Evolutionary conservation across 1,140 invertebrate species (phyloP), one percentile per base, ranked within the genome.

Genomic region (Zaprionus davidi): DNA sequence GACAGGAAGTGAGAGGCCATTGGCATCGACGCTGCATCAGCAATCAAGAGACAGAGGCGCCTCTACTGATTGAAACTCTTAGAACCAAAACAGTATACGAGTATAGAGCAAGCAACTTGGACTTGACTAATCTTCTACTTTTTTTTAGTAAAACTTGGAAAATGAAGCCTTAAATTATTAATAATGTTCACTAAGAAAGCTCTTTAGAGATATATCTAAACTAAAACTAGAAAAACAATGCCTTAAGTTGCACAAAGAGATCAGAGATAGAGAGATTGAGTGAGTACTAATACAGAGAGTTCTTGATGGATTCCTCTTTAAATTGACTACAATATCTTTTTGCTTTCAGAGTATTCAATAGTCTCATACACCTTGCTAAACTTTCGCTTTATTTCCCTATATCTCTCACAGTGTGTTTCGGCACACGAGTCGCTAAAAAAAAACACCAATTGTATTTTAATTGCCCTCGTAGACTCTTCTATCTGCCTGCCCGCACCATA

Each of bases 381-480:
- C 17, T 20, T 12, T 58, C 15, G 24, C 24, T 56, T n/a, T 58
- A 17, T 5, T 6, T 58, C 15, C 9, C 71, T 81, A 81, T 20
- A 17, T 76, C 80, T 66, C 66, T 31, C 6, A 1, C 9, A 46
- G n/a, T 17, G 22, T 22, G 24, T 62, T 51, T 76, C 38, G 68
- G 84, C 84, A 88, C 80, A 88, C 84, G 84, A 84, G 75, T 81
- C 84, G 78, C 80, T 58, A 88, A 88, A 87, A 77, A 63, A 60
- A 71, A 46, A 53, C 24, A 51, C 44, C 12, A 24, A 34, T 24
- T 41, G 53, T 66, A 46, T 17, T 65, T 78, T 81, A 81, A 69
- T 74, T 77, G 49, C 57, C 36, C 20, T 26, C 60, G 36, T 38
- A 17, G 31, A 36, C 17, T 56, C 13, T 4, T 58, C 17, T 34